Evolutionary conservation across 2,113 vertebrate species (phyloP).

Genomic region (Neogobius melanostomus): DNA sequence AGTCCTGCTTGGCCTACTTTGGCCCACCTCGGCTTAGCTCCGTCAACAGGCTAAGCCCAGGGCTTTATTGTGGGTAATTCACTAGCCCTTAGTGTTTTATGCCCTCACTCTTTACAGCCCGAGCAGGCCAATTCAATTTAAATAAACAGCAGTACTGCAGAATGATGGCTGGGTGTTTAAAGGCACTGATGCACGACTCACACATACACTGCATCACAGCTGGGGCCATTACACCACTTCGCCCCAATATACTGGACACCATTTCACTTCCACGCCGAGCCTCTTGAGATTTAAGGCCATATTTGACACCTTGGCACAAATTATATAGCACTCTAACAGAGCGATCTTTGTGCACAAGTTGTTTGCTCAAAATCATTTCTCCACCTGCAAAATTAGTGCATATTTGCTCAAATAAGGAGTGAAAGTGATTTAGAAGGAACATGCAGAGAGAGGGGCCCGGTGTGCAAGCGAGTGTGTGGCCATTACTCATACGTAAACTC

Average conservation of each 20-base stretch:
- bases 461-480: constrained; percentile 32
- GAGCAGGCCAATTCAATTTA: constrained; percentile 65
- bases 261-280: constrained; percentile 19
- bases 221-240: constrained; percentile 44
- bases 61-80: constrained; percentile 72
- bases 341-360: constrained; percentile 7
- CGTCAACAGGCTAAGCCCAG: constrained; percentile 43
- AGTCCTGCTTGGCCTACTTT: constrained; percentile 56
- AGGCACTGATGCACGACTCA: constrained; percentile 50
- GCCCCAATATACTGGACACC: constrained; percentile 39
- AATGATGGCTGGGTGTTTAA: constrained; percentile 66
- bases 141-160: constrained; percentile 65
- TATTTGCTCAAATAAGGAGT: constrained; percentile 25
- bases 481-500: constrained; percentile 70
- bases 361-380: constrained; percentile 15
- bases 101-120: constrained; percentile 59
- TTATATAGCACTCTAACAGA: constrained; percentile 1
- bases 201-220: constrained; percentile 45
- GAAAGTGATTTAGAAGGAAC: constrained; percentile 41
- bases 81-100: constrained; percentile 59
- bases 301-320: constrained; percentile 1
- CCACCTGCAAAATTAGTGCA: constrained; percentile 36
- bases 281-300: constrained; percentile 23
- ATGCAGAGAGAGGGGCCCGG: constrained; percentile 23
- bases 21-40: constrained; percentile 49